Percentiles rank a stretch among this genome's conserved stretches.
Conservation (phyloP, 2,888 invertebrate genomes). For the Stenoptilia bipunctidactyla region DNA sequence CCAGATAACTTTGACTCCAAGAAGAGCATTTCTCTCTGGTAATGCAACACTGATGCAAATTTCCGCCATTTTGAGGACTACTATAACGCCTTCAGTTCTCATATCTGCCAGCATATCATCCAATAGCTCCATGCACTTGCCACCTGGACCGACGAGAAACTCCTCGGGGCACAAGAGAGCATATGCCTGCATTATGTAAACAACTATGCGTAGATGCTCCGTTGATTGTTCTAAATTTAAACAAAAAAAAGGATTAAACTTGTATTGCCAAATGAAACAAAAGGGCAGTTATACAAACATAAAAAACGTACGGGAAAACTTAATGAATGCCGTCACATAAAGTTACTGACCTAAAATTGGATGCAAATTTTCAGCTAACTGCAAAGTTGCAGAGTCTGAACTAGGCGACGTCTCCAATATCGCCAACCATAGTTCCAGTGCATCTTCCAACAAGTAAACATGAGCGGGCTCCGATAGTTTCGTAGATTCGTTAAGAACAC, state of each 20-base stretch:
- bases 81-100: constrained; percentile 65
- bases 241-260: constrained; percentile 1
- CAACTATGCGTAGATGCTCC: constrained; percentile 83
- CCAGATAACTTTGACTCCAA: constrained; percentile 70
- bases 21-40: constrained; percentile 78
- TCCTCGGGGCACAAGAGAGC: constrained; percentile 83
- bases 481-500: constrained; percentile 70
- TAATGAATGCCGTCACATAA: too few relatives aligned
- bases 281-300: too few relatives aligned
- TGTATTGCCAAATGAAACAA: too few relatives aligned
- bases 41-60: constrained; percentile 82
- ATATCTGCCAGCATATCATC: constrained; percentile 84
- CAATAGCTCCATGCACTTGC: constrained; percentile 77
- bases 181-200: constrained; percentile 87
- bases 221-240: constrained; percentile 78
- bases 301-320: too few relatives aligned
- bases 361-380: constrained; percentile 80
- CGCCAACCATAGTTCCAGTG: constrained; percentile 89
- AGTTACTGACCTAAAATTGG: constrained; percentile 84
- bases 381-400: constrained; percentile 73
- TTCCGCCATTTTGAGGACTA: constrained; percentile 75
- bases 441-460: constrained; percentile 93
- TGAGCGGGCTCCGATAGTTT: constrained; percentile 84
- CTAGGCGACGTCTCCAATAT: constrained; percentile 80
- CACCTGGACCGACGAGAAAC: constrained; percentile 80